Base-by-base conservation (phyloP, 2,113 vertebrate species). In the Oncorhynchus tshawytscha region DNA sequence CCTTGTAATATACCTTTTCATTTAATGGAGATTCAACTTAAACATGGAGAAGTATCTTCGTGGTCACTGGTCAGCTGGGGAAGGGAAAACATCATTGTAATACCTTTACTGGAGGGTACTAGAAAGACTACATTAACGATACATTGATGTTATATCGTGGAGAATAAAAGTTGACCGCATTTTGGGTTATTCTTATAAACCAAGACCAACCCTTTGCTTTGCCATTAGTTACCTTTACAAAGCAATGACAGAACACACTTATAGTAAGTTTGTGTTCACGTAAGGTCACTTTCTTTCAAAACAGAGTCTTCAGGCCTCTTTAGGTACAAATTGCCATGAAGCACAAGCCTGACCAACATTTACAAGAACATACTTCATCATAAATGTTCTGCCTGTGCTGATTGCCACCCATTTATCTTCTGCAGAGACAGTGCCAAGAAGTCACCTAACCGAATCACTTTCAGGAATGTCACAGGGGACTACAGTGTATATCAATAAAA, bases 371-470 rank as follows among this genome's bases (percentile, higher is more conserved):
- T 57, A 4, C 39, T 71, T 15, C 7, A 18, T 27, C 11, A 78
- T 80, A 31, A 65, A 60, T 70, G 22, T 73, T 31, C 70, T 3
- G 25, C 69, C 71, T 64, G 73, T 60, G 51, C 11, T 34, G n/a
- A 15, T 5, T 59, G 74, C 60, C 67, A 45, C 45, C 76, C 8
- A 78, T 80, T 22, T 66, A 62, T 73, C 31, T 73, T 25, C 67
- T 5, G 22, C 65, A 18, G 20, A 31, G 6, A 34, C 48, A 5
- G 15, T 45, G 78, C 72, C 60, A 31, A 72, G 69, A 70, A 64
- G 13, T n/a, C 57, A 60, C 2, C 12, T 29, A 39, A 78, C 49
- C 67, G 45, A 59, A 31, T 68, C 66, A 62, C 22, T 67, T 60
- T 67, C 49, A 73, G 74, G 29, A 57, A 74, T 67, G 31, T 48